Evolutionary conservation across 2,888 invertebrate genomes (phyloP), one percentile per base, ranked within the genome.

Genomic region (Selenia dentaria): DNA sequence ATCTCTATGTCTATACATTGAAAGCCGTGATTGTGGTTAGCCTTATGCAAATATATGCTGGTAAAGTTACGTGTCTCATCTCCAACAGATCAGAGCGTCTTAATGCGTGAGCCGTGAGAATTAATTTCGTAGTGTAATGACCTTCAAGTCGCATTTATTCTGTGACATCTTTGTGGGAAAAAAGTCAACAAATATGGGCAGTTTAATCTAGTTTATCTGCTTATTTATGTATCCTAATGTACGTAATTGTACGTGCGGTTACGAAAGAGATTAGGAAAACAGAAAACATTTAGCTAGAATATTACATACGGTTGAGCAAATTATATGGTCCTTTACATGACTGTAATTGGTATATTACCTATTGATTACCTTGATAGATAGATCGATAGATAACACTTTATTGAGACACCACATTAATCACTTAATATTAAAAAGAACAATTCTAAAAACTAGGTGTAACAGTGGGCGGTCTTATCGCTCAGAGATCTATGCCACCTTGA

Each of bases 91-190:
- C 75, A 72, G 60, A 77, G 72, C 76, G 66, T 78, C 77, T 79
- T 79, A 80, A 79, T 75, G 74, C 74, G 63, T 75, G 70, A 67
- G 65, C 67, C 77, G 85, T 85, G 87, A 83, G 87, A 87, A 87
- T 85, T 83, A 83, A 86, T 83, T 81, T 78, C 64, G 72, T 73
- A 67, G 79, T 74, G 68, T 77, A 82, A 80, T 78, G 81, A 83
- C 82, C 82, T 82, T 79, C 71, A 64, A 54, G 67, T 64, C 63
- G 67, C 57, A 63, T 58, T 65, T 63, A 72, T 72, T 73, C 74
- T 73, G 75, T 79, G 79, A 79, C 77, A 79, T 70, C 63, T 62
- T 69, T 74, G 75, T 77, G 78, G 69, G 78, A 83, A 79, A 74
- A 37, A 62, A 50, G 25, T 55, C 51, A 53, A 59, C 54, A 60